A percentile compares a stretch with the other conserved stretches of the same genome.
Conservation (phyloP, 2,888 invertebrate genomes). For the Ferrisia virgata region DNA sequence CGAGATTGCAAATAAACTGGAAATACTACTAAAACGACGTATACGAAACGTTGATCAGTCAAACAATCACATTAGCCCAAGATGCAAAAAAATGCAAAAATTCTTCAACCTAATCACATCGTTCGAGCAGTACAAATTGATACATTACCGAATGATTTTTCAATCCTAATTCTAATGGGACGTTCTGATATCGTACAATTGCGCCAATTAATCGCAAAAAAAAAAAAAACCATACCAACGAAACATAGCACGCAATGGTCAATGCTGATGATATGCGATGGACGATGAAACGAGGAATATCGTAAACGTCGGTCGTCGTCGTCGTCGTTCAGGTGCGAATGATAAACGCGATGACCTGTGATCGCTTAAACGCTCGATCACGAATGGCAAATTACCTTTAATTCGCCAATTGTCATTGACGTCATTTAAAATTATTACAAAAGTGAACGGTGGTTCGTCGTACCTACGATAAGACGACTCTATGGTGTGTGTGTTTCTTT, state of each 20-base stretch:
- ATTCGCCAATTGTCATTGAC: conserved; percentile 4
- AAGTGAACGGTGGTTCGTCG: background rate
- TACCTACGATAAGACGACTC: no score
- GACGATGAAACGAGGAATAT: background rate
- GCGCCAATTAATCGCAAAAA: background rate
- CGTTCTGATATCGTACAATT: background rate
- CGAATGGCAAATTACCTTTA: conserved; percentile 13
- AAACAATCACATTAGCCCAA: no score
- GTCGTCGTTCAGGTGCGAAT: conserved; percentile 1
- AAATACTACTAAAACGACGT: background rate
- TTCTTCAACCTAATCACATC: background rate
- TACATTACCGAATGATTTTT: background rate
- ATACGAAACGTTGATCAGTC: no score
- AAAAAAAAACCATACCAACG: background rate
- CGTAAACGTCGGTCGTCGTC: background rate
- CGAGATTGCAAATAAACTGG: background rate
- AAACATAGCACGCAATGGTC: background rate
- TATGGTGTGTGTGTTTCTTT: no score
- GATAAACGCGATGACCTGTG: background rate
- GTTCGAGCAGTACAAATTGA: background rate
- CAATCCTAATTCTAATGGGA: no score
- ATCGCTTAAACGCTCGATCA: background rate
- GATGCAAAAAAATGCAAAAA: background rate
- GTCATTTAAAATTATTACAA: background rate
- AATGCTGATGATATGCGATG: background rate